These are phyloP conservation scores for Melangyna quadrimaculata DNA, from an alignment of 2,888 invertebrate species.

Conservation along the genomic window DNA sequence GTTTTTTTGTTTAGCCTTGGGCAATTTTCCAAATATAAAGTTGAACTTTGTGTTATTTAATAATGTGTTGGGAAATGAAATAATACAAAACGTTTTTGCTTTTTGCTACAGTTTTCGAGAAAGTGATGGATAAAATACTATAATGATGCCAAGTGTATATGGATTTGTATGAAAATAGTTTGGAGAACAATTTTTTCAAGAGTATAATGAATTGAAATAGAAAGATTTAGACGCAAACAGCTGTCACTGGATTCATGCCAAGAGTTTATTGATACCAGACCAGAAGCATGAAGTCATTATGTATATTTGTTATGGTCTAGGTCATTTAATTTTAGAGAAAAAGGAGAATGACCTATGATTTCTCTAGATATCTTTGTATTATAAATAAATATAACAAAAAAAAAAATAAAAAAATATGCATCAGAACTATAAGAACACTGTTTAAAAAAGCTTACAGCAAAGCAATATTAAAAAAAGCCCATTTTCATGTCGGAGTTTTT, in stretches of 20 bases:
- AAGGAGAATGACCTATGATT: constrained; percentile 12
- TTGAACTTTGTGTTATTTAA: constrained; percentile 40
- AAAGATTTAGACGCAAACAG: constrained; percentile 4
- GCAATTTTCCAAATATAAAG: constrained; percentile 51
- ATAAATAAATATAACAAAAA: too few species aligned
- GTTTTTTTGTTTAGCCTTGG: constrained; percentile 42
- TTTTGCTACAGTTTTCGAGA: constrained; percentile 4
- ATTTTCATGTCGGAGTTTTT: too few species aligned
- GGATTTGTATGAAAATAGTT: neutral
- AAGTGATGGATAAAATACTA: constrained; percentile 8
- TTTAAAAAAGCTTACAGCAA: too few species aligned
- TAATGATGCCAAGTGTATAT: neutral
- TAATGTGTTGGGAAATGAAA: constrained; percentile 1
- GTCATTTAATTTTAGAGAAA: neutral
- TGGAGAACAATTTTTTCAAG: neutral
- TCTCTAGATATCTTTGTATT: too few species aligned
- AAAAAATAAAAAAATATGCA: too few species aligned
- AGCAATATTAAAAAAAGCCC: too few species aligned
- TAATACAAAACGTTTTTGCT: neutral
- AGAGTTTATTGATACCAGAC: constrained; percentile 9
- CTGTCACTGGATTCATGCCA: constrained; percentile 23
- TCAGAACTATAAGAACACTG: too few species aligned
- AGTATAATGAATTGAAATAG: constrained; percentile 9
- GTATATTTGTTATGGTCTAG: neutral
- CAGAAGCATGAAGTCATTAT: neutral